Evolutionary conservation across 2,888 invertebrate species (phyloP).

Genomic region (Homarus gammarus): DNA sequence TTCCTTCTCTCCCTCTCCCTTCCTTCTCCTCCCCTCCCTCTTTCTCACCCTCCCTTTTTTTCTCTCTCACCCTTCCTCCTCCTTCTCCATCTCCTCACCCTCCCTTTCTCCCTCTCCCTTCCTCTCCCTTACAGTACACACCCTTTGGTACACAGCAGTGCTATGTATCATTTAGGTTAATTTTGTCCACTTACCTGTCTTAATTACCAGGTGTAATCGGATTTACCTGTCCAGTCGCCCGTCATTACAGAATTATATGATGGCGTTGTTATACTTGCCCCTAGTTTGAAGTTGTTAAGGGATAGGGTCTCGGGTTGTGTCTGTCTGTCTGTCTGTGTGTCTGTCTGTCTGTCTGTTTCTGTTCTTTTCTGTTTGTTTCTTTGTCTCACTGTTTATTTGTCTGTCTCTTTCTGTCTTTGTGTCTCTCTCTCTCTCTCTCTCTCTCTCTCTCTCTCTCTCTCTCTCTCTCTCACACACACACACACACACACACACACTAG

Average conservation of each 20-base stretch:
- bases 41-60: not conserved
- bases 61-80: not conserved
- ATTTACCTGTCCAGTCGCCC: slow-evolving; percentile 1
- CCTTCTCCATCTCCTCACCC: not conserved
- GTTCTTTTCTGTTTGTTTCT: no score
- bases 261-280: not conserved
- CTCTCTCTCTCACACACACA: slow-evolving; percentile 5
- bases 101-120: not conserved
- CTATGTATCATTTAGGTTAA: slow-evolving; percentile 1
- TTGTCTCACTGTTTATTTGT: no score
- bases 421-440: no score
- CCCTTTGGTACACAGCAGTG: not conserved
- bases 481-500: not conserved
- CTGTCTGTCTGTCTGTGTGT: no score
- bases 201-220: slow-evolving; percentile 11
- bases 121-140: not conserved
- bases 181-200: slow-evolving; percentile 13
- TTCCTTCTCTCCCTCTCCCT: not conserved
- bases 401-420: no score
- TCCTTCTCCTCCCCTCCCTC: not conserved
- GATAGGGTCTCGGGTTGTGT: no score
- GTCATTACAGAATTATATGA: slow-evolving; percentile 5
- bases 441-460: no score
- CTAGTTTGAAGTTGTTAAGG: not conserved
- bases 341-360: no score